A percentile compares a stretch with the other conserved stretches of the same genome.
Conservation (phyloP, 1,140 invertebrate species). For the Drosophila ananassae region DNA sequence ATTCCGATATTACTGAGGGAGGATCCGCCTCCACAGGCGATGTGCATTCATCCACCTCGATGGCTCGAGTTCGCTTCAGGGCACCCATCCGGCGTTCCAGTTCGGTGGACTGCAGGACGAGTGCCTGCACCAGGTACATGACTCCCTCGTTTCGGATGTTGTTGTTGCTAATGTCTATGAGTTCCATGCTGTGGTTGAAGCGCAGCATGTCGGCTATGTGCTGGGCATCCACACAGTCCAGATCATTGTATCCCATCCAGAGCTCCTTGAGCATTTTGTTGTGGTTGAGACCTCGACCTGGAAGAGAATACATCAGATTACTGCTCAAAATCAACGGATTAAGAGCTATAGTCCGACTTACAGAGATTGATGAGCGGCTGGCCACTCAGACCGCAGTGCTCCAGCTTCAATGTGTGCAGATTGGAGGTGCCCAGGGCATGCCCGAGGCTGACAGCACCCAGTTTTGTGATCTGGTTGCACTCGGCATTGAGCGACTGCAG, state of each 20-base stretch:
- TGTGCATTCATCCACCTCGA: conserved; percentile 72
- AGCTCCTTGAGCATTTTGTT: conserved; percentile 92
- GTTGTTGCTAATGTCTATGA: conserved; percentile 92
- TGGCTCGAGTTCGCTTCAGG: conserved; percentile 69
- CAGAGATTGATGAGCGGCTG: conserved; percentile 88
- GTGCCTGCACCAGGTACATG: conserved; percentile 89
- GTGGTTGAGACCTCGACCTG: conserved; percentile 91
- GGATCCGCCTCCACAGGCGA: conserved; percentile 54
- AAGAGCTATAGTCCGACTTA: conserved; percentile 54
- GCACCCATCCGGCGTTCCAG: conserved; percentile 69
- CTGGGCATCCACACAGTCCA: conserved; percentile 90
- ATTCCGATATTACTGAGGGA: background rate
- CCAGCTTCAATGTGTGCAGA: conserved; percentile 89
- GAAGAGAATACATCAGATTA: conserved; percentile 3
- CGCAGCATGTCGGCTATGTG: conserved; percentile 90
- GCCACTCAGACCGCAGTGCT: conserved; percentile 89
- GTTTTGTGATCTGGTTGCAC: conserved; percentile 78
- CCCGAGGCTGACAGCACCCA: conserved; percentile 74
- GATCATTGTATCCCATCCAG: conserved; percentile 92
- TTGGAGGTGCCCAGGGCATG: conserved; percentile 85
- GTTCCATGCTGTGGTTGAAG: conserved; percentile 89
- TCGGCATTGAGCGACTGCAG: conserved; percentile 76
- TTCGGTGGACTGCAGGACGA: conserved; percentile 87
- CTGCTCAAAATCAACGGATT: background rate
- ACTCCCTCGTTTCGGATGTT: conserved; percentile 90